phyloP scores from a whole-genome alignment of 2,113 vertebrate genomes.

The Tretioscincus oriximinensis region DNA sequence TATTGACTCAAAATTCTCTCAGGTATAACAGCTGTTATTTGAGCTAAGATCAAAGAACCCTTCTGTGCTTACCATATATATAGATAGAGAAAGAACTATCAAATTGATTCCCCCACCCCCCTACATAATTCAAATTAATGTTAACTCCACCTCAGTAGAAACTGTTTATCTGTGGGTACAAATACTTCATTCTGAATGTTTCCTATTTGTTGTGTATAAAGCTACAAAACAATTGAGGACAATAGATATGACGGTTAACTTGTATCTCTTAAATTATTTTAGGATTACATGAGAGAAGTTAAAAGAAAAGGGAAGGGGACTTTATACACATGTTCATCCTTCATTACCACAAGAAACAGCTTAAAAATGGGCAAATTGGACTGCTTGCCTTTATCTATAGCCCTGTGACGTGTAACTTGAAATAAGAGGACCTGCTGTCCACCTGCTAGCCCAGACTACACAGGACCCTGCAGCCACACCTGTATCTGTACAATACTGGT shows the following conservation, averaged over 20 bases:
- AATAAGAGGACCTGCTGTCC: too few relatives aligned
- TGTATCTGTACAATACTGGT: too few relatives aligned
- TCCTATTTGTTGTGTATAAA: slow-evolving; percentile 60
- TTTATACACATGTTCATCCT: too few relatives aligned
- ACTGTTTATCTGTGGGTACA: slow-evolving; percentile 77
- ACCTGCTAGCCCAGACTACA: too few relatives aligned
- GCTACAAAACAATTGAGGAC: not conserved
- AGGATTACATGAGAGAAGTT: not conserved
- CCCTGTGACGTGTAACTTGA: too few relatives aligned
- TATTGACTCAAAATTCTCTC: slow-evolving; percentile 73
- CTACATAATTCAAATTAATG: slow-evolving; percentile 79
- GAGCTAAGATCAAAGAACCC: slow-evolving; percentile 89
- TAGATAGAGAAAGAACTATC: slow-evolving; percentile 61
- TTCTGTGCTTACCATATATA: slow-evolving; percentile 71
- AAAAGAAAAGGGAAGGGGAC: too few relatives aligned
- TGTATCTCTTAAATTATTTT: not conserved
- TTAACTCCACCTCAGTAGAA: slow-evolving; percentile 78
- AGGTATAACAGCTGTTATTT: slow-evolving; percentile 85
- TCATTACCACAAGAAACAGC: too few relatives aligned
- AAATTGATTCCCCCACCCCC: slow-evolving; percentile 75
- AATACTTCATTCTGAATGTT: slow-evolving; percentile 58
- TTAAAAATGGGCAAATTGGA: too few relatives aligned
- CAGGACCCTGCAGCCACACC: too few relatives aligned
- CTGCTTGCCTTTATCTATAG: too few relatives aligned
- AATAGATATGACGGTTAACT: slow-evolving; percentile 3